Evolutionary conservation across 2,888 invertebrate genomes (phyloP), one percentile per base, ranked within the genome.

Genomic region (Merodon equestris): DNA sequence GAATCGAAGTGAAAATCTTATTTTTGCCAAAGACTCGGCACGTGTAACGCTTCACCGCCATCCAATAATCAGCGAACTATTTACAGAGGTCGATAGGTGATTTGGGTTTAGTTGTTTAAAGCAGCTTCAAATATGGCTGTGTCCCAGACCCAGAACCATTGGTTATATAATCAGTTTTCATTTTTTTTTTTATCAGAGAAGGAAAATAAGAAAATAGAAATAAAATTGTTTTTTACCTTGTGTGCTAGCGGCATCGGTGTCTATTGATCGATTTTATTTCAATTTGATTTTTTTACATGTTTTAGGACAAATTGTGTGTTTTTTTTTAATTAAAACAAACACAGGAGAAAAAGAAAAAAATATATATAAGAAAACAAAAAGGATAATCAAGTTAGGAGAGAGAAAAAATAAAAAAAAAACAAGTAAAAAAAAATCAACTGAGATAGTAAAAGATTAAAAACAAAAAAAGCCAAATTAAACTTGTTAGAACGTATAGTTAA

Each of bases 201-300:
- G 53, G 40, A 19, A 36, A 12, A 19, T 57, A 34, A 58, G 17
- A 64, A 58, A 56, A 44, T 51, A 17, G 64, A 72, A 53, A 50
- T 77, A 82, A 72, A 81, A 75, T 82, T 70, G 27, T 27, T 27
- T 2, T 81, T 87, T 87, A 87, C 86, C 86, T 87, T 85, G 85
- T 58, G 86, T 82, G 56, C 84, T 86, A 83, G 84, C 85, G 44
- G 85, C 83, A 36, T 86, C 87, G 70, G 85, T 82, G 82, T 87
- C 86, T 87, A 66, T 63, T 38, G 56, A 18, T 18, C 7, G 34
- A 47, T 38, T 56, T 66, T 27, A 27, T 27, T 47, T 47, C 14
- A 34, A 14, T 60, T n/a, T 68, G 57, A 45, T 2, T 63, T 53
- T 63, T 57, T 36, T 38, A 12, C 12, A 17, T 19, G 7, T 9